Evolutionary conservation across 2,113 vertebrate species (phyloP).

Genomic region (Seriola aureovittata): DNA sequence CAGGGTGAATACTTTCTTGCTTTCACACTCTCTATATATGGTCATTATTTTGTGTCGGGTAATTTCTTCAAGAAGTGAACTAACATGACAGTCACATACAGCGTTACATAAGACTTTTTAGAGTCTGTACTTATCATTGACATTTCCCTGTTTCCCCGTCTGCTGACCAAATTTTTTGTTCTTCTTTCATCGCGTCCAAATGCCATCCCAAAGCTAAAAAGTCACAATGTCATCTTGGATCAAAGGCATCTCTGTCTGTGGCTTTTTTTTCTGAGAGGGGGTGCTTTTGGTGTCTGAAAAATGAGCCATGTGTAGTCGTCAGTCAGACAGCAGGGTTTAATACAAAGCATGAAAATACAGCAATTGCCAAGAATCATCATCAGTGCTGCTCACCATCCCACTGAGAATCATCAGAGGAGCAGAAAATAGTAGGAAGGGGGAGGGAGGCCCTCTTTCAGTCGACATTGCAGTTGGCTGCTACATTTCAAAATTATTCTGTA

Average conservation of each 20-base stretch:
- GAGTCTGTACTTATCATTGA: conserved; percentile 25
- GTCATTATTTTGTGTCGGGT: conserved; percentile 32
- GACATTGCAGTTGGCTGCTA: conserved; percentile 20
- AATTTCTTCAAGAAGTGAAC: conserved; percentile 9
- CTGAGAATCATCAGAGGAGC: conserved; percentile 52
- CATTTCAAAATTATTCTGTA: conserved; percentile 42
- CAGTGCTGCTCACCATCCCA: conserved; percentile 38
- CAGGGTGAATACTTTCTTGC: background rate
- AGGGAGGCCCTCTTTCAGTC: conserved; percentile 17
- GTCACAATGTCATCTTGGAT: conserved; percentile 46
- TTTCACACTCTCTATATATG: conserved; percentile 43
- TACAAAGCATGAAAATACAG: conserved; percentile 38
- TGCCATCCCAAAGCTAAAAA: conserved; percentile 41
- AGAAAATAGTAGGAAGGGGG: conserved; percentile 32
- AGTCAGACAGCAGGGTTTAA: conserved; percentile 18
- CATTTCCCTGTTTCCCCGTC: conserved; percentile 40
- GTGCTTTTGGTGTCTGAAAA: conserved; percentile 38
- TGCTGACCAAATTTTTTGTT: conserved; percentile 49
- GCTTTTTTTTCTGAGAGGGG: conserved; percentile 26
- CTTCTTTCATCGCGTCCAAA: conserved; percentile 41
- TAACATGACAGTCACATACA: conserved; percentile 18
- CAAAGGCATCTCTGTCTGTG: conserved; percentile 39
- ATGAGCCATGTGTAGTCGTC: conserved; percentile 20
- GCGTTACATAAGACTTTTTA: conserved; percentile 34
- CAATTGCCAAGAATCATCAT: conserved; percentile 45